Evolutionary conservation across 2,888 invertebrate species (phyloP).

Genomic region (Julus scandinavius): DNA sequence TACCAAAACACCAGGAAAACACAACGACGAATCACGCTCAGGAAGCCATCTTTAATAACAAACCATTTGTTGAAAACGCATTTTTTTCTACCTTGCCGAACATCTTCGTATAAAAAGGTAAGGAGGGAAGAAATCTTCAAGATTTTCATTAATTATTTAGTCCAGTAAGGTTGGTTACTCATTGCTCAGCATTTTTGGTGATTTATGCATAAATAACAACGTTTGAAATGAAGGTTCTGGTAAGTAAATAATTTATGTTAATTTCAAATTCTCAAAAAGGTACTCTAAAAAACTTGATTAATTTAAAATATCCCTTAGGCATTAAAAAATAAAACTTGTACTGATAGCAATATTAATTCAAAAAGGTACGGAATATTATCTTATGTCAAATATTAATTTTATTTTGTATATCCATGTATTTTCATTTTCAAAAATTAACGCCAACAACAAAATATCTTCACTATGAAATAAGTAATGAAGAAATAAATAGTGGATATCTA

Average conservation of each 20-base stretch:
- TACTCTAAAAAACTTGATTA: no score
- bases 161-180: neutral
- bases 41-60: neutral
- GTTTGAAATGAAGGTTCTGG: neutral
- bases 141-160: neutral
- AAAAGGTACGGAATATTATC: no score
- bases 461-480: no score
- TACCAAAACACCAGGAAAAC: neutral
- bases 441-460: no score
- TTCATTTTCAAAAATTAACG: no score
- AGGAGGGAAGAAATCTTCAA: neutral
- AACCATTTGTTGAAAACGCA: neutral
- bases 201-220: neutral
- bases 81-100: neutral
- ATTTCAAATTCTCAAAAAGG: no score
- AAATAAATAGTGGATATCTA: no score
- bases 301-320: no score
- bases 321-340: no score
- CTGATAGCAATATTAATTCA: no score
- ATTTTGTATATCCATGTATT: no score
- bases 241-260: neutral
- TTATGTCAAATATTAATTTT: no score
- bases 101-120: slow-evolving; percentile 26
- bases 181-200: neutral
- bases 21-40: neutral